Percentiles rank a stretch among this genome's conserved stretches.
Conservation (phyloP, 2,888 invertebrate species). For the Cephus sareptanus region DNA sequence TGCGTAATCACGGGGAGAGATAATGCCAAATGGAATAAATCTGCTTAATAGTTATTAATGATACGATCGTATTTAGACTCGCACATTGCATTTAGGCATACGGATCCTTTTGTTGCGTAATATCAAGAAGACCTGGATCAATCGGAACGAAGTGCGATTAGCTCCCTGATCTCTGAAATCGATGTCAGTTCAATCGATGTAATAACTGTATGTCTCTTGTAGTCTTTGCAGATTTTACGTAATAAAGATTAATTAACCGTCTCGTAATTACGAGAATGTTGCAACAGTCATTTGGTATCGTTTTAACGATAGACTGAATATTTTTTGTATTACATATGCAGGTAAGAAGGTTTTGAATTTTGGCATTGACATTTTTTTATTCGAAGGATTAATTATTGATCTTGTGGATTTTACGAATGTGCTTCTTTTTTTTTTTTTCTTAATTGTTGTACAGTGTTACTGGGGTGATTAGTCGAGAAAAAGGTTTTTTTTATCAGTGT, state of each 20-base stretch:
- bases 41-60: not conserved
- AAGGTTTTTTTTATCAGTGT: too few relatives aligned
- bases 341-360: not conserved
- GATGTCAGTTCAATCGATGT: not conserved
- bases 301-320: not conserved
- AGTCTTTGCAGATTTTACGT: constrained; percentile 11
- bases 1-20: not conserved
- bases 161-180: not conserved
- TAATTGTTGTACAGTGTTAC: not conserved
- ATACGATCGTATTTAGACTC: not conserved
- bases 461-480: not conserved
- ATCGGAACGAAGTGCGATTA: not conserved
- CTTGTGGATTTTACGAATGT: not conserved
- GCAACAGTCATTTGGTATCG: not conserved
- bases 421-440: not conserved
- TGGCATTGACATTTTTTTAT: not conserved
- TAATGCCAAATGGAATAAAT: not conserved
- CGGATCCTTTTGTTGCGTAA: not conserved
- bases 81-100: not conserved
- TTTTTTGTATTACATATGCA: too few relatives aligned
- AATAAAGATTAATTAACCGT: constrained; percentile 11
- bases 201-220: constrained; percentile 14
- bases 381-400: not conserved
- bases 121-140: not conserved
- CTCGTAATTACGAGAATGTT: not conserved